Conservation (phyloP, 2,888 invertebrate genomes). For the Tinea pellionella region DNA sequence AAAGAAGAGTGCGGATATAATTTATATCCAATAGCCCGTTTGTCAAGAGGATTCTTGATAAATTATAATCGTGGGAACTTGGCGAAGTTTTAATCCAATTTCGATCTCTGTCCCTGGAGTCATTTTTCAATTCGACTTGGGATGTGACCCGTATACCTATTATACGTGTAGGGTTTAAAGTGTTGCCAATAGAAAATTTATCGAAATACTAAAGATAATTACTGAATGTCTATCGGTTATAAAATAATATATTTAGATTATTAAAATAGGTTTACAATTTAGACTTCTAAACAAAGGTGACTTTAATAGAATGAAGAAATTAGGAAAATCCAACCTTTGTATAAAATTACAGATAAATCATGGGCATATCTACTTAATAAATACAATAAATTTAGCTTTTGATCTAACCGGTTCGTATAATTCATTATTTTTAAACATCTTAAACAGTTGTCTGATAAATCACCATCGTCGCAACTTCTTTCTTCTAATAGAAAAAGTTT, state of each 20-base stretch:
- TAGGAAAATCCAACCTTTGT: too few relatives aligned
- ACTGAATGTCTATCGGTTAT: too few relatives aligned
- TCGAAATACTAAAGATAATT: neutral
- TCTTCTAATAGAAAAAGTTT: conserved; percentile 7
- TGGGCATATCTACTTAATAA: too few relatives aligned
- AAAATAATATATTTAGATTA: too few relatives aligned
- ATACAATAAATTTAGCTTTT: neutral
- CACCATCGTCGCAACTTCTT: neutral
- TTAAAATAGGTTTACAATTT: too few relatives aligned
- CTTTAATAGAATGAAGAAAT: too few relatives aligned
- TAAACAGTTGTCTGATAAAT: neutral
- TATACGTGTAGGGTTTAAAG: neutral
- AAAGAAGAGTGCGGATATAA: neutral
- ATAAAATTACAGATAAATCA: too few relatives aligned
- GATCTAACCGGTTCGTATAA: neutral
- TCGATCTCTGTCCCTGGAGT: neutral
- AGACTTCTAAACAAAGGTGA: too few relatives aligned
- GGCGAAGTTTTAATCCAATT: neutral
- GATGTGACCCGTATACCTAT: neutral
- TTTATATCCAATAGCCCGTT: neutral
- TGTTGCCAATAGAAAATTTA: neutral
- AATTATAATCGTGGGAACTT: neutral
- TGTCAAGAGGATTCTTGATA: neutral
- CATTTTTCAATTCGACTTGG: neutral
- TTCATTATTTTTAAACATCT: neutral